phyloP scores from a whole-genome alignment of 2,888 invertebrate species.

The Drosophila macrothrix region DNA sequence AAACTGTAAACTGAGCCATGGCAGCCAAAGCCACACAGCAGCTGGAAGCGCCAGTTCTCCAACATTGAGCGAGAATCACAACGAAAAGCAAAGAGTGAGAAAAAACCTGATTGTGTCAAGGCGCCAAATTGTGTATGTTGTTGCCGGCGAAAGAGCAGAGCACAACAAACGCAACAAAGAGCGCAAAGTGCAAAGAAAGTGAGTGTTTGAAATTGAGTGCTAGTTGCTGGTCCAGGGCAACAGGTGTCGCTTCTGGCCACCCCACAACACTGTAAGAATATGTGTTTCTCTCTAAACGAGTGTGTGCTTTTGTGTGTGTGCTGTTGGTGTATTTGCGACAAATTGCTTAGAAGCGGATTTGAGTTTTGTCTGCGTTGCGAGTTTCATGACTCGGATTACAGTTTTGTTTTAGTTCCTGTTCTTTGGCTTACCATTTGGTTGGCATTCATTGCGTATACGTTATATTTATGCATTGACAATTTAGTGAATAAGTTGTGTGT shows the following conservation, averaged over 20 bases:
- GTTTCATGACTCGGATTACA: constrained; percentile 68
- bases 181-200: constrained; percentile 8
- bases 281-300: background rate
- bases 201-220: constrained; percentile 26
- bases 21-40: constrained; percentile 46
- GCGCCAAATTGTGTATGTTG: constrained; percentile 47
- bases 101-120: constrained; percentile 34
- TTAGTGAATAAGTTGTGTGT: constrained; percentile 30
- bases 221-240: constrained; percentile 41
- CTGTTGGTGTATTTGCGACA: constrained; percentile 44
- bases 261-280: background rate
- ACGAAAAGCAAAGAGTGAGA: constrained; percentile 48
- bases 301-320: constrained; percentile 16
- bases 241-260: constrained; percentile 52
- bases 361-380: constrained; percentile 36
- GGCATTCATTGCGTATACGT: constrained; percentile 47
- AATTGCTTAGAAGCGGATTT: constrained; percentile 67
- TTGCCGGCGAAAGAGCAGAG: constrained; percentile 74
- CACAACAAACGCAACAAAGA: constrained; percentile 64
- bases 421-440: constrained; percentile 29
- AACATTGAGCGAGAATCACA: constrained; percentile 49
- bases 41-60: constrained; percentile 49
- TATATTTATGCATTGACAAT: constrained; percentile 38
- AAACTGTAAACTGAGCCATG: constrained; percentile 54
- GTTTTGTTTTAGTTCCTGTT: constrained; percentile 55